phyloP scores from a whole-genome alignment of 2,888 invertebrate genomes.

The Myopa tessellatipennis region DNA sequence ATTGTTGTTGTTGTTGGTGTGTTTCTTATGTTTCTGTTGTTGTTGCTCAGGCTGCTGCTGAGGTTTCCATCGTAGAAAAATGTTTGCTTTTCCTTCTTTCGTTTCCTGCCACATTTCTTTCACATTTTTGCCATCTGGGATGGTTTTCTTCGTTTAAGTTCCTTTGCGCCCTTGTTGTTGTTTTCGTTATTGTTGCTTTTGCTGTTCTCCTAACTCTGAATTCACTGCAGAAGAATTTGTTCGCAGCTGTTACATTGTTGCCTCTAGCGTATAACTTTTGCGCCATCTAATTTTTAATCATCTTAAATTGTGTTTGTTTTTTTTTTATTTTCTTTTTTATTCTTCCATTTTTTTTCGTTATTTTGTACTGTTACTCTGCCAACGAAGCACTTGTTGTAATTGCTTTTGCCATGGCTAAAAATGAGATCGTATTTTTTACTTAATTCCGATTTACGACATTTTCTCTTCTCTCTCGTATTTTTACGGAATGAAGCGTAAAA shows the following conservation, averaged over 20 bases:
- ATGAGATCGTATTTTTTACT: constrained; percentile 49
- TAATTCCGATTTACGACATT: constrained; percentile 35
- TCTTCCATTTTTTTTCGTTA: not conserved
- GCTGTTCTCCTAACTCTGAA: constrained; percentile 46
- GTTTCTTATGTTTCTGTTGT: constrained; percentile 28
- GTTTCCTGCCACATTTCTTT: constrained; percentile 44
- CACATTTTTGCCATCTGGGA: constrained; percentile 61
- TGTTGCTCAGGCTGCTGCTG: constrained; percentile 26
- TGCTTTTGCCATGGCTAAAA: constrained; percentile 42
- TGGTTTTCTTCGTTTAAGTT: constrained; percentile 30
- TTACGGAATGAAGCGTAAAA: constrained; percentile 47
- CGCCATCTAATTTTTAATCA: constrained; percentile 41
- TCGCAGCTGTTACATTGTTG: constrained; percentile 57
- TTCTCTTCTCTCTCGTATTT: constrained; percentile 39
- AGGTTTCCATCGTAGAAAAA: constrained; percentile 53
- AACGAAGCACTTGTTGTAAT: constrained; percentile 33
- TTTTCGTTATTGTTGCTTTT: not conserved
- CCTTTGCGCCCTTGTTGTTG: not conserved
- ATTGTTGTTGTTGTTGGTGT: not conserved
- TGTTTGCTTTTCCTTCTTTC: constrained; percentile 36
- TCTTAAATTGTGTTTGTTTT: constrained; percentile 30
- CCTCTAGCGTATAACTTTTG: constrained; percentile 27
- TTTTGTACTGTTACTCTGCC: not conserved
- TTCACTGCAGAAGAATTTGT: constrained; percentile 44
- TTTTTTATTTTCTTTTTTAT: not conserved